Evolutionary conservation across 2,113 vertebrate genomes (phyloP).

Genomic region (Gorsachius goisagi): DNA sequence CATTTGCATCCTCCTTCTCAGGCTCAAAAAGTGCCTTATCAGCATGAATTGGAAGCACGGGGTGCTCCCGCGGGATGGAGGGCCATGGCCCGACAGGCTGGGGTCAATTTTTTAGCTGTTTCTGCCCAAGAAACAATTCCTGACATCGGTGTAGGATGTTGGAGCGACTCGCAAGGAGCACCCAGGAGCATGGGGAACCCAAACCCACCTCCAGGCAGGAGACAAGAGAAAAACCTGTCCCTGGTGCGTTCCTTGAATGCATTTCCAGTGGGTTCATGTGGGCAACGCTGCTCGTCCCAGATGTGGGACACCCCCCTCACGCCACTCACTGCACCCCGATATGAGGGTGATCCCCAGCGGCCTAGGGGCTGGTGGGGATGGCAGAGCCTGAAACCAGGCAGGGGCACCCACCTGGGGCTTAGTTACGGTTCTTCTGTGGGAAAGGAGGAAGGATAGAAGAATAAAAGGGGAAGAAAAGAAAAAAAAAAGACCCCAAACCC

Average conservation of each 20-base stretch:
- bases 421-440: background rate
- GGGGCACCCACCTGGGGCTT: fast-evolving
- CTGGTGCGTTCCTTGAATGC: fast-evolving
- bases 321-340: background rate
- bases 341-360: fast-evolving
- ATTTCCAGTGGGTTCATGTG: fast-evolving
- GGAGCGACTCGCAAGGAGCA: fast-evolving
- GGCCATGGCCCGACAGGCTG: too few relatives aligned
- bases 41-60: background rate
- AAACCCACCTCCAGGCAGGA: background rate
- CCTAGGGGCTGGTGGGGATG: fast-evolving
- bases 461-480: background rate
- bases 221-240: fast-evolving
- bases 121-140: background rate
- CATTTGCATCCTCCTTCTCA: background rate
- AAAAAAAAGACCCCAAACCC: background rate
- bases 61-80: background rate
- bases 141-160: fast-evolving
- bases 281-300: fast-evolving
- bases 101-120: too few relatives aligned
- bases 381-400: background rate
- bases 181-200: background rate
- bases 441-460: background rate
- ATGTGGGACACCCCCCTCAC: too few relatives aligned
- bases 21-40: background rate